These are phyloP conservation scores for Blastomussa wellsi DNA, from an alignment of 92 coral and sea anemone genomes.

Conservation along the genomic window DNA sequence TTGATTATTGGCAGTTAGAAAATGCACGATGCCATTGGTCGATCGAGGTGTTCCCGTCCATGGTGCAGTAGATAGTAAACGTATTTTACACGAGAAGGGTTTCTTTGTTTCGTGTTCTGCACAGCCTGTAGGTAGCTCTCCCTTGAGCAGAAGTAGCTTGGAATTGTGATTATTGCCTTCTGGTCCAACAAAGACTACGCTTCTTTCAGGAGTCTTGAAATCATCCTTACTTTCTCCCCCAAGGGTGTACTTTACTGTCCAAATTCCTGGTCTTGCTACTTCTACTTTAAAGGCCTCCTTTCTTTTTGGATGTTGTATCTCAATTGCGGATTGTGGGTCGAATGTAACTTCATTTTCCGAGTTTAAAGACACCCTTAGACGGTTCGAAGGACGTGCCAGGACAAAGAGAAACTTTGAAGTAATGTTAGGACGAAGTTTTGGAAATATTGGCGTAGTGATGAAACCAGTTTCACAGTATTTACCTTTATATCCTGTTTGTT, in stretches of 20 bases:
- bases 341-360: conserved; percentile 17
- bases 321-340: conserved; percentile 26
- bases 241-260: conserved; percentile 11
- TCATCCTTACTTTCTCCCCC: conserved; percentile 33
- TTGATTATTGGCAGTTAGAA: neutral
- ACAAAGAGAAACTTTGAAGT: conserved; percentile 42
- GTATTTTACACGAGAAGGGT: conserved; percentile 19
- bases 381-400: conserved; percentile 41
- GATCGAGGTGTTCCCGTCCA: conserved; percentile 34
- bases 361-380: conserved; percentile 19
- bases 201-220: conserved; percentile 37
- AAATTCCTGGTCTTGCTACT: conserved; percentile 36
- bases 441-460: conserved; percentile 52
- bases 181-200: conserved; percentile 42
- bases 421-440: conserved; percentile 30
- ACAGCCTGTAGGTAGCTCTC: conserved; percentile 49
- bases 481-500: conserved; percentile 67
- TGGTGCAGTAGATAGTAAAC: conserved; percentile 37
- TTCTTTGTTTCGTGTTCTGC: conserved; percentile 2
- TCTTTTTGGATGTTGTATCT: neutral
- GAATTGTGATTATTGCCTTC: neutral
- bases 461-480: conserved; percentile 55
- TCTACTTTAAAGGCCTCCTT: conserved; percentile 33
- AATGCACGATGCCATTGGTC: conserved; percentile 51
- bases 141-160: conserved; percentile 27